Evolutionary conservation across 2,797 vertebrate species (phyloP).

Genomic region (Falco columbarius): DNA sequence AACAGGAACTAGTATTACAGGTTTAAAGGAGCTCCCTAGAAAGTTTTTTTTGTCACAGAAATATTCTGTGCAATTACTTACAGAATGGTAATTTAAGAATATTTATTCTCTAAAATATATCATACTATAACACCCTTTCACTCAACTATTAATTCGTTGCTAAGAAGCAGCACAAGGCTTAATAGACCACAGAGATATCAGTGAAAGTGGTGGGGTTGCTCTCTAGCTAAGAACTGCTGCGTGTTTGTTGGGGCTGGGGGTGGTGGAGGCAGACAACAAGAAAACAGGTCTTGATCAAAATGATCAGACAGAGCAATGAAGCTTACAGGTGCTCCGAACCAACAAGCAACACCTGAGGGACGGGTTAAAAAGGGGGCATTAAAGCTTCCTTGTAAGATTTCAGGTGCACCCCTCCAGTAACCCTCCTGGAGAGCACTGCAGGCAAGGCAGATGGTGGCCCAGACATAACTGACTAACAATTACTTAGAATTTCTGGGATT

Average conservation of each 20-base stretch:
- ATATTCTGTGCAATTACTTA: not conserved
- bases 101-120: not conserved
- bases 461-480: not conserved
- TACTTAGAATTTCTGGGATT: not conserved
- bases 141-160: not conserved
- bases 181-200: not conserved
- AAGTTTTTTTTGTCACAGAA: not conserved
- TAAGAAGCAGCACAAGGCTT: not conserved
- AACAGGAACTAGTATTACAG: not conserved
- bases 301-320: not conserved
- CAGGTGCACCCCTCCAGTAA: not conserved
- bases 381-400: not conserved
- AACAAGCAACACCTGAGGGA: not conserved
- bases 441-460: not conserved
- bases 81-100: not conserved
- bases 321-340: not conserved
- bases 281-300: not conserved
- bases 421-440: fast-evolving
- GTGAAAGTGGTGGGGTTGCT: not conserved
- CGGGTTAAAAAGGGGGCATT: not conserved
- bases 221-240: not conserved
- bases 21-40: not conserved
- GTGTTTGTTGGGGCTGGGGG: too few relatives aligned
- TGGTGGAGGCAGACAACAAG: not conserved
- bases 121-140: not conserved